Evolutionary conservation across 2,888 invertebrate genomes (phyloP).

Genomic region (Epistrophe eligans): DNA sequence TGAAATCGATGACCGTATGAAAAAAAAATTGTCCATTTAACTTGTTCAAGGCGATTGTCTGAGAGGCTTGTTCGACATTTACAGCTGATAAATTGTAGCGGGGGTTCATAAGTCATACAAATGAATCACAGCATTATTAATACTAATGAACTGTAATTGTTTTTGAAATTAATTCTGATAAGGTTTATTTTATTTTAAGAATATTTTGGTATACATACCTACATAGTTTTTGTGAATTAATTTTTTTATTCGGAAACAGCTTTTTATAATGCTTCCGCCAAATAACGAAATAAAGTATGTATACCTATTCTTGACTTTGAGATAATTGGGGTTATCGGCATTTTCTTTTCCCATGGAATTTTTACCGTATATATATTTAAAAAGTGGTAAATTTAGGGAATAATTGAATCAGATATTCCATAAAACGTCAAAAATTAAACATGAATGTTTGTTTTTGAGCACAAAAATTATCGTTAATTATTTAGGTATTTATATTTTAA

Average conservation of each 20-base stretch:
- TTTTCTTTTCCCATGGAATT: too few species aligned
- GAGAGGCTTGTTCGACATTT: conserved; percentile 23
- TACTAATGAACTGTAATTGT: conserved; percentile 2
- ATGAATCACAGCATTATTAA: neutral
- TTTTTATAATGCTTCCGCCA: neutral
- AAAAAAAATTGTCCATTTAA: conserved; percentile 1
- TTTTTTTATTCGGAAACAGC: neutral
- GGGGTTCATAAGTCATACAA: conserved; percentile 20
- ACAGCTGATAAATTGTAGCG: conserved; percentile 20
- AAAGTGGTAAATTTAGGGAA: too few species aligned
- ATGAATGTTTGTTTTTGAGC: too few species aligned
- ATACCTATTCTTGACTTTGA: neutral
- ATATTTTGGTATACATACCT: neutral
- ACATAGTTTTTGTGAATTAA: neutral
- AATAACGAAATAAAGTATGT: neutral
- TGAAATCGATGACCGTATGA: conserved; percentile 1
- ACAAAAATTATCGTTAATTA: too few species aligned
- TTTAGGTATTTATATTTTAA: too few species aligned
- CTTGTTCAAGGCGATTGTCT: neutral
- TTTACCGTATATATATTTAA: too few species aligned
- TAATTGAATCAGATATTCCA: too few species aligned
- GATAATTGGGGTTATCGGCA: neutral
- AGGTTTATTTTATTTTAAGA: conserved; percentile 12
- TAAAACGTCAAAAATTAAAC: too few species aligned
- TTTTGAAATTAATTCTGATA: neutral